These are phyloP conservation scores for Pristionchus mayeri DNA, from an alignment of 2,888 invertebrate species.

Conservation along the genomic window DNA sequence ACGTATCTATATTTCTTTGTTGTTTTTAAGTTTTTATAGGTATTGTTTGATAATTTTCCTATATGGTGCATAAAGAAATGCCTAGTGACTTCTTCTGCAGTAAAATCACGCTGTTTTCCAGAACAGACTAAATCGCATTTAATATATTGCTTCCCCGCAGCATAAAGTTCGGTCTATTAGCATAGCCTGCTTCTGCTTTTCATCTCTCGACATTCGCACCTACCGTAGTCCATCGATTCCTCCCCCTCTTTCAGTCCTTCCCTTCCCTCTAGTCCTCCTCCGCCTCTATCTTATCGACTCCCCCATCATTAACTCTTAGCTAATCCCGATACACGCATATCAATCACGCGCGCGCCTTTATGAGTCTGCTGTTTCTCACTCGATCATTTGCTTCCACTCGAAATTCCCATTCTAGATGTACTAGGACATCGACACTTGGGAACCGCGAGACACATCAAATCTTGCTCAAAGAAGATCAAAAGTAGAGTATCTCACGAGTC, in stretches of 20 bases:
- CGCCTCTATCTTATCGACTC: too few species aligned
- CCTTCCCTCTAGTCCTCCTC: background rate
- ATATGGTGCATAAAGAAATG: too few species aligned
- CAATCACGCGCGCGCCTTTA: background rate
- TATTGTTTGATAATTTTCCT: too few species aligned
- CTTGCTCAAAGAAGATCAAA: constrained; percentile 11
- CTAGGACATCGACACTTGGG: constrained; percentile 3
- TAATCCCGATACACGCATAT: background rate
- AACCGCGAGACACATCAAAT: constrained; percentile 4
- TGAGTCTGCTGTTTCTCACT: background rate
- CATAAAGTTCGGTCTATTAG: constrained; percentile 5
- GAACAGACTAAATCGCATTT: too few species aligned
- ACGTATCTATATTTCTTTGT: too few species aligned
- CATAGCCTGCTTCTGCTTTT: background rate
- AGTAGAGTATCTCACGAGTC: background rate
- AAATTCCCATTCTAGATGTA: background rate
- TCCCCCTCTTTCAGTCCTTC: background rate
- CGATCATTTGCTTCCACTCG: background rate
- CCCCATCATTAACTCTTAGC: constrained; percentile 14
- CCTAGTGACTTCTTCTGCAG: too few species aligned
- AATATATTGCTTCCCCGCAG: background rate
- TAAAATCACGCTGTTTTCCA: too few species aligned
- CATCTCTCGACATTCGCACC: background rate
- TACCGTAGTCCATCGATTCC: constrained; percentile 39
- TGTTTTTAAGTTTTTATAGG: too few species aligned